Percentiles rank a stretch among this genome's conserved stretches.
Evolutionary conservation across 2,888 invertebrate genomes (phyloP).

Genomic region (Mesoligia furuncula): DNA sequence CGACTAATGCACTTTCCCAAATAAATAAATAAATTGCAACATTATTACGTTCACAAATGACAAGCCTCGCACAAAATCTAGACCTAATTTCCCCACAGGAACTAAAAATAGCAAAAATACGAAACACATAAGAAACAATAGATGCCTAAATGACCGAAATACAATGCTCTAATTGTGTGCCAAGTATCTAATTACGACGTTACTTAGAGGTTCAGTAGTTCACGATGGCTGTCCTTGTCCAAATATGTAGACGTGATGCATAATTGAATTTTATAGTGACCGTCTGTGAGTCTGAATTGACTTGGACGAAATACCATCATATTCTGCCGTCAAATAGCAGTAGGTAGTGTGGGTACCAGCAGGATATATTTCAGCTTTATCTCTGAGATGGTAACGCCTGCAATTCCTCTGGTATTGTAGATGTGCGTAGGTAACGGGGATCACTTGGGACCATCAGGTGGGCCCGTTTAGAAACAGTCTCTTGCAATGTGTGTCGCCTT

Average conservation of each 20-base stretch:
- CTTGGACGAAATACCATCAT: neutral
- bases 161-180: conserved; percentile 35
- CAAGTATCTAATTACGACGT: conserved; percentile 31
- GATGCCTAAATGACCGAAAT: conserved; percentile 14
- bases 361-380: neutral
- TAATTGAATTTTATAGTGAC: conserved; percentile 46
- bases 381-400: neutral
- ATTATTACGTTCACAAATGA: neutral
- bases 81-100: conserved; percentile 6
- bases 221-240: conserved; percentile 52
- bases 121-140: conserved; percentile 16
- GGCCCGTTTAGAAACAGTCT: neutral
- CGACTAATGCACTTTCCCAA: neutral
- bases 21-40: neutral
- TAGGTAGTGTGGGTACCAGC: neutral
- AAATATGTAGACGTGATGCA: conserved; percentile 33
- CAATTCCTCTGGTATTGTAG: too few species aligned
- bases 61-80: neutral
- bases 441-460: neutral
- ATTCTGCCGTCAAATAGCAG: neutral
- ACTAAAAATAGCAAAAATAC: neutral
- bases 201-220: conserved; percentile 52
- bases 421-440: neutral
- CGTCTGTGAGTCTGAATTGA: neutral
- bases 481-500: neutral